These are phyloP conservation scores for Haliclystus octoradiatus DNA, from an alignment of 30 jellyfish, hydroid and myxozoan species.

Conservation along the genomic window DNA sequence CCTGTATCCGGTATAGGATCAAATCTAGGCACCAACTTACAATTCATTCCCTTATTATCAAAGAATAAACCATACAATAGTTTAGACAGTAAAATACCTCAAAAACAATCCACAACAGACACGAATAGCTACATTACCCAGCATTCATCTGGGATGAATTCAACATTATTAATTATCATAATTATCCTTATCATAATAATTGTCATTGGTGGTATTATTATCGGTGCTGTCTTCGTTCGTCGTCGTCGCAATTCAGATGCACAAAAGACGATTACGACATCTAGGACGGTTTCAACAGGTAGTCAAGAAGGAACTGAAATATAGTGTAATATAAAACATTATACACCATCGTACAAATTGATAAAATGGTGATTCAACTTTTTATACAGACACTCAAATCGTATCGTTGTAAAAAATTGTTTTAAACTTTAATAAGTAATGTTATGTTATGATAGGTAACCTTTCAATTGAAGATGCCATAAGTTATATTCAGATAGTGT, in stretches of 20 bases:
- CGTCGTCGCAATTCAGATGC: not conserved
- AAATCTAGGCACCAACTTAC: constrained; percentile 71
- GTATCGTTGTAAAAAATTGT: no score
- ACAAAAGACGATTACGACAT: constrained; percentile 5
- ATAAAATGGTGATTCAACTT: no score
- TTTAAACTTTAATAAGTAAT: no score
- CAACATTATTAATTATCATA: constrained; percentile 1
- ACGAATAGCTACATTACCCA: no score
- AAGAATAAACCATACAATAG: not conserved
- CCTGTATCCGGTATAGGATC: constrained; percentile 52
- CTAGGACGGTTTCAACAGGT: constrained; percentile 42
- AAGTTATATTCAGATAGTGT: no score
- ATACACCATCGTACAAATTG: no score
- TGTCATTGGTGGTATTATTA: not conserved
- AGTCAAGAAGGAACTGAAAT: constrained; percentile 73
- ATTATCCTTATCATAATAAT: constrained; percentile 1
- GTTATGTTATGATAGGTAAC: no score
- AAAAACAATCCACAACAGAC: no score
- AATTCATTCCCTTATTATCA: constrained; percentile 30
- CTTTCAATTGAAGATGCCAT: no score
- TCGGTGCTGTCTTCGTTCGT: not conserved
- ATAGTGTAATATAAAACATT: no score
- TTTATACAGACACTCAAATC: no score
- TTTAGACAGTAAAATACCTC: no score
- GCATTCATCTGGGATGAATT: not conserved